Base-by-base conservation (phyloP, 92 coral and sea anemone genomes). In the Diadumene lineata region DNA sequence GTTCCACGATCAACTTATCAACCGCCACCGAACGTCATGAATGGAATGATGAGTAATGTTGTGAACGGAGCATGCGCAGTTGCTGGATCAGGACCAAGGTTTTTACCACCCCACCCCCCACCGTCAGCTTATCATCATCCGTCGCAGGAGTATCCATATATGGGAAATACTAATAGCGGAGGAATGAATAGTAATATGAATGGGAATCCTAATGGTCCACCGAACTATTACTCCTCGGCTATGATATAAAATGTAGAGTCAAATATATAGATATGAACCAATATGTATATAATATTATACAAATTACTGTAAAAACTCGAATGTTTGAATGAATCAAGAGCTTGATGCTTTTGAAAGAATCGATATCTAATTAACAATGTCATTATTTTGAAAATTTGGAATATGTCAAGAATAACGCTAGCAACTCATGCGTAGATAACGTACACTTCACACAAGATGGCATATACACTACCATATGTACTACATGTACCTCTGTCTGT, bases 31-130 rank as follows among this genome's bases (percentile, higher is more conserved):
- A 78, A 78, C 82, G 67, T 77, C 74, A 78, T 78, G 82, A 78
- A 78, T 68, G 75, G 82, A 13, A 78, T 78, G 82, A 78, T 78
- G 82, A 75, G 82, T 67, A 78, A 78, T 65, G 72, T 78, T 22
- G 68, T 78, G 82, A 78, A 78, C 60, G 82, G 75, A 38, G 82
- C 75, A 68, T 78, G 82, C 82, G 82, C 82, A 32, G 72, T 78
- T 53, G 76, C 75, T 13, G 65, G 75, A 78, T 68, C 82, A 23
- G 76, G 74, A 55, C 82, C 82, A 28, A 78, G 82, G 82, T 69
- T 78, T 73, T 56, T 78, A 7, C 81, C 81, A 31, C 82, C 82
- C 56, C 82, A 70, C 13, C 82, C 82, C 29, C 82, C 82, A 43
- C 82, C 82, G 68, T 68, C 82, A 70, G 75, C 82, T 19, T 78